These are phyloP conservation scores for Pseudachorutes palmiensis DNA, from an alignment of 1,140 invertebrate genomes.

Conservation along the genomic window DNA sequence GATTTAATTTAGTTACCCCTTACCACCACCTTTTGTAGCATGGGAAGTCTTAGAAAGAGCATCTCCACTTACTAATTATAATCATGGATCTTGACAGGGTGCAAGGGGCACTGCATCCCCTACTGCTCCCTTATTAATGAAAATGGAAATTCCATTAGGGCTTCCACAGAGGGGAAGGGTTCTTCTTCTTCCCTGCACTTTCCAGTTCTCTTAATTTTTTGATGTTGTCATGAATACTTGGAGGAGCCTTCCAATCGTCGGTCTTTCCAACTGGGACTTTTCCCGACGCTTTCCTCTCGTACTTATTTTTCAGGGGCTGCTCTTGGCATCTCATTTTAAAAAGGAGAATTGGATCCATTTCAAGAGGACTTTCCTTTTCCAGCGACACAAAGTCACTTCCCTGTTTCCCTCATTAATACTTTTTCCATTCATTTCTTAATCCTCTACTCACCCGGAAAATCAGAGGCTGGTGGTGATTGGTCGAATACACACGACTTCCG, in stretches of 20 bases:
- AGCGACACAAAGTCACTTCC: too few relatives aligned
- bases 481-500: too few relatives aligned
- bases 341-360: not conserved
- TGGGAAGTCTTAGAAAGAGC: not conserved
- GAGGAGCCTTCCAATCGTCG: not conserved
- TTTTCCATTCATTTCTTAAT: too few relatives aligned
- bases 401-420: too few relatives aligned
- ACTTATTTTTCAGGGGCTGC: too few relatives aligned
- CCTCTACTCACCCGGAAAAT: too few relatives aligned
- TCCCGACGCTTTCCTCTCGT: not conserved
- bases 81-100: too few relatives aligned
- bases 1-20: slow-evolving; percentile 10
- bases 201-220: not conserved
- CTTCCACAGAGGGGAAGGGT: not conserved
- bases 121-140: not conserved
- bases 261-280: not conserved
- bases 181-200: not conserved
- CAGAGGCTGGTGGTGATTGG: too few relatives aligned
- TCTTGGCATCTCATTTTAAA: not conserved
- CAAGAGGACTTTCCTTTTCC: too few relatives aligned
- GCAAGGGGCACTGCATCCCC: not conserved
- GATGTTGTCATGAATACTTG: not conserved
- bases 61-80: too few relatives aligned
- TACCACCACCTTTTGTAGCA: not conserved
- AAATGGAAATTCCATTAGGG: not conserved